Base-by-base conservation (phyloP, 2,888 invertebrate genomes). In the Eugnorisma glareosa region DNA sequence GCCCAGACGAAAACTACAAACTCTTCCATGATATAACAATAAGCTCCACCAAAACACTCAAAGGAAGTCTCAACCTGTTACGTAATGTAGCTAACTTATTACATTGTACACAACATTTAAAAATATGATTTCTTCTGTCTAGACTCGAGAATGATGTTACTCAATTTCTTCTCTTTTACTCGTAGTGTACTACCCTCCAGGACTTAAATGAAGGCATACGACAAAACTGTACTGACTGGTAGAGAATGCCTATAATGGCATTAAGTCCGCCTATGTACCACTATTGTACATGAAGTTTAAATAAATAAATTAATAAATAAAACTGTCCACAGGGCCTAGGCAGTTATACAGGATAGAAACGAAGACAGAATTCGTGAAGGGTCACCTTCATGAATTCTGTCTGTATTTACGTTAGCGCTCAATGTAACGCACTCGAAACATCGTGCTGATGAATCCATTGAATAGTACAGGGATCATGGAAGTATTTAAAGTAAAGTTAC, bases 1-100 rank as follows among this genome's bases (percentile, higher is more conserved):
- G 35, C 43, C 31, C 37, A 68, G 76, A 76, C 76, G 64, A 51
- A 66, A 72, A 75, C 69, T 51, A 43, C 35, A 31, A 73, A 64
- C 43, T 63, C 31, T 13, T 67, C 67, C 57, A 21, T 31, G 51
- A 69, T 40, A n/a, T 31, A 57, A 57, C 31, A 68, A 64, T 37
- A 79, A 31, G 3, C 18, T 43, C 43, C 24, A 37, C 15, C 54
- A 28, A 54, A 57, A 28, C 35, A 35, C 15, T 66, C 3, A 24
- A 51, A 31, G 48, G 4, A 64, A 40, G 6, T 35, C 28, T 43
- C n/a, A 61, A 43, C 18, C 37, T 43, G 57, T 79, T 35, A 79
- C 28, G 35, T 43, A 48, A 66, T 51, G 35, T 43, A 51, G 28
- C 40, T 28, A 11, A 21, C 2, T 1, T 67, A 28, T 31, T n/a